Evolutionary conservation across 2,888 invertebrate genomes (phyloP).

Genomic region (Drosophila falleni): DNA sequence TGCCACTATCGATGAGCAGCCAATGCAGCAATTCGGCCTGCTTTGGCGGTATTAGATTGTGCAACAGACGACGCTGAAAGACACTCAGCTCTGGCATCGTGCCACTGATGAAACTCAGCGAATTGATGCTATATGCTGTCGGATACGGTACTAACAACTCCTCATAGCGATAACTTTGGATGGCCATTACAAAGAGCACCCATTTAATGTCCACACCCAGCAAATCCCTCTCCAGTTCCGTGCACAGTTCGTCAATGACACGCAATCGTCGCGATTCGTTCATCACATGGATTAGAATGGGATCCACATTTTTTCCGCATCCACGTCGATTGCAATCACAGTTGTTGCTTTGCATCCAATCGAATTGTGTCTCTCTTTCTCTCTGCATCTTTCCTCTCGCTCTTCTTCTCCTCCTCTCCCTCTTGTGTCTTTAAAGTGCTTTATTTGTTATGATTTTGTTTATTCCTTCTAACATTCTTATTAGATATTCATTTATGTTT

Average conservation of each 20-base stretch:
- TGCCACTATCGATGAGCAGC: conserved; percentile 32
- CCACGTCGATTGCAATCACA: neutral
- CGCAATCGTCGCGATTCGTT: conserved; percentile 20
- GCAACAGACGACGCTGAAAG: conserved; percentile 7
- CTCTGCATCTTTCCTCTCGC: neutral
- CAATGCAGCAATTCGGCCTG: conserved; percentile 34
- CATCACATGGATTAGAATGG: conserved; percentile 9
- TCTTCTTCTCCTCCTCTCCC: neutral
- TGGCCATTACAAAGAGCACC: conserved; percentile 32
- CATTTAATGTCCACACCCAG: conserved; percentile 35
- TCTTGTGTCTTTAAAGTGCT: neutral
- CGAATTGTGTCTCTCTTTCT: neutral
- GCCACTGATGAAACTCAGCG: conserved; percentile 6
- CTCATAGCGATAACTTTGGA: conserved; percentile 27
- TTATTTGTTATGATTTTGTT: neutral
- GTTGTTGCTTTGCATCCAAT: neutral
- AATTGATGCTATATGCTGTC: conserved; percentile 10
- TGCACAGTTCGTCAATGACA: conserved; percentile 3
- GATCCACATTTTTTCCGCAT: neutral
- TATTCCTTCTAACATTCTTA: neutral
- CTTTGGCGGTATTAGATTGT: conserved; percentile 1
- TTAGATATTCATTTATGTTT: neutral
- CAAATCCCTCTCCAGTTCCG: conserved; percentile 21
- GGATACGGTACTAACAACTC: conserved; percentile 23
- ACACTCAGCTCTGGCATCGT: conserved; percentile 17